Conservation (phyloP, 1,140 invertebrate species). For the Ostrea denselamellosa region DNA sequence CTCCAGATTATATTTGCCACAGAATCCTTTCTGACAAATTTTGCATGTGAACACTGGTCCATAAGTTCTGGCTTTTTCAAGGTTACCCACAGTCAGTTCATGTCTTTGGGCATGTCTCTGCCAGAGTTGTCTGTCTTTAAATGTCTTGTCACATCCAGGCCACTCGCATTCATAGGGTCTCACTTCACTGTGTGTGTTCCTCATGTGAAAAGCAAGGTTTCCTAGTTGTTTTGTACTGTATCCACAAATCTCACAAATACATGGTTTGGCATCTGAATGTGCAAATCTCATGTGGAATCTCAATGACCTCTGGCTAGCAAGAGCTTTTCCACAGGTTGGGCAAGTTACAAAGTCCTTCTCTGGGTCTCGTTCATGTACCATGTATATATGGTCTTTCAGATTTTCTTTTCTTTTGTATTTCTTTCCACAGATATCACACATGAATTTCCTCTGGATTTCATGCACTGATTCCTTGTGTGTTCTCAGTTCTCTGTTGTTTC, state of each 20-base stretch:
- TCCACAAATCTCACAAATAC: conserved; percentile 39
- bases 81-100: not conserved
- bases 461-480: conserved; percentile 15
- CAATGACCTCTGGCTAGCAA: not conserved
- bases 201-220: conserved; percentile 36
- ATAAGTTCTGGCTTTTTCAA: conserved; percentile 34
- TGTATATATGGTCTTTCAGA: conserved; percentile 30
- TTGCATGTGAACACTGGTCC: conserved; percentile 20
- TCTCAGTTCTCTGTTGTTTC: not conserved
- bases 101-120: conserved; percentile 28
- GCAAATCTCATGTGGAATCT: not conserved
- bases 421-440: conserved; percentile 38
- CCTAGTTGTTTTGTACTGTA: conserved; percentile 22
- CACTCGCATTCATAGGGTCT: conserved; percentile 24
- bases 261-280: conserved; percentile 33
- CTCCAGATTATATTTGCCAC: conserved; percentile 9
- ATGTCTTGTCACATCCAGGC: not conserved
- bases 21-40: conserved; percentile 28
- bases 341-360: not conserved
- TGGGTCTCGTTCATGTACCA: not conserved
- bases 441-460: conserved; percentile 19
- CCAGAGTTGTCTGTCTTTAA: conserved; percentile 24
- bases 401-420: conserved; percentile 33
- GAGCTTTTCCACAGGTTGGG: conserved; percentile 29
- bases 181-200: conserved; percentile 22